A percentile compares a stretch with the other conserved stretches of the same genome.
Conservation (phyloP, 2,113 vertebrate species). For the Malurus cyaneus region DNA sequence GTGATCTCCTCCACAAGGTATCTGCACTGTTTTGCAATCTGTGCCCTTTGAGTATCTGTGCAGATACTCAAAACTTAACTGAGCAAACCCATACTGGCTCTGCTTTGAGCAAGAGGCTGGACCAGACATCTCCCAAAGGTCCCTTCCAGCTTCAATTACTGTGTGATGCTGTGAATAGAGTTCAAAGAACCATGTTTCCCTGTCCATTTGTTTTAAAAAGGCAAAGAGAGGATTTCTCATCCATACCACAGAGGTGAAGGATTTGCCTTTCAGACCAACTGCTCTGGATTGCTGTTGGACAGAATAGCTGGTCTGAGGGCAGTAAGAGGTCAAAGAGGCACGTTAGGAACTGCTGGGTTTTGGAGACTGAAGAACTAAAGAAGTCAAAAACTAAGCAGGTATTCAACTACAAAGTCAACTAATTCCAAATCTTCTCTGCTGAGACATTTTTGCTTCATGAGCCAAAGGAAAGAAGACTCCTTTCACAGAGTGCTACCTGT, state of each 20-base stretch:
- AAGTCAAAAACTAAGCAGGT: neutral
- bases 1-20: neutral
- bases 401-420: neutral
- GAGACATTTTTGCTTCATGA: neutral
- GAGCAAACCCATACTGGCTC: neutral
- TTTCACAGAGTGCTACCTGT: neutral
- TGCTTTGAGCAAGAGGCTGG: neutral
- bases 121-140: neutral
- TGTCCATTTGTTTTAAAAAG: neutral
- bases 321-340: neutral
- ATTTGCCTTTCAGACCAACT: neutral
- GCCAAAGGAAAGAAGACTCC: neutral
- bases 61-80: neutral
- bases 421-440: neutral
- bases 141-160: neutral
- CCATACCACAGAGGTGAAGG: neutral
- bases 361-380: neutral
- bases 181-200: neutral
- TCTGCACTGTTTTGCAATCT: neutral
- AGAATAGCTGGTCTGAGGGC: neutral
- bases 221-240: neutral
- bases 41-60: no score
- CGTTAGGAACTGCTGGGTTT: neutral
- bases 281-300: neutral
- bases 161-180: neutral